A percentile compares a stretch with the other conserved stretches of the same genome.
Evolutionary conservation across 1,140 invertebrate species (phyloP).

Genomic region (Saccostrea glomerata): DNA sequence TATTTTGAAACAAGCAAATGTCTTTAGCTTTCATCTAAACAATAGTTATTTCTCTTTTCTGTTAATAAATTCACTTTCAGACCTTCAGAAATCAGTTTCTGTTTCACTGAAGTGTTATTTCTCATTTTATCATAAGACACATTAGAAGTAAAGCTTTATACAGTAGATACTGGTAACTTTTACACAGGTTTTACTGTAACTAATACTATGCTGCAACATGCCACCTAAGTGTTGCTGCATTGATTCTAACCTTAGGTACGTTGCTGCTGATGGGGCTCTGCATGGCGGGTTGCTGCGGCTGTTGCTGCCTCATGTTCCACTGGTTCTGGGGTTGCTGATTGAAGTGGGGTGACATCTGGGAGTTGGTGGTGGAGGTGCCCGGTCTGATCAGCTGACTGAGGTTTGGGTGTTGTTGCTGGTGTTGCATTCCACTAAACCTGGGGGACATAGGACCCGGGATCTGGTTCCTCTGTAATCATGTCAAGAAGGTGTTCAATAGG

Average conservation of each 20-base stretch:
- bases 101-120: too few species aligned
- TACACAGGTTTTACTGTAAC: too few species aligned
- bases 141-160: too few species aligned
- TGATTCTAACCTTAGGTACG: slow-evolving; percentile 18
- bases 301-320: slow-evolving; percentile 61
- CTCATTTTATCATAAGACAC: too few species aligned
- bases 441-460: slow-evolving; percentile 76
- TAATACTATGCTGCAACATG: background rate
- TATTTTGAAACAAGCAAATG: too few species aligned
- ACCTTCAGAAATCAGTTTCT: too few species aligned
- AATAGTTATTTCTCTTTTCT: too few species aligned
- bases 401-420: slow-evolving; percentile 60
- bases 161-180: too few species aligned
- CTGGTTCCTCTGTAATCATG: slow-evolving; percentile 71
- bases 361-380: slow-evolving; percentile 55
- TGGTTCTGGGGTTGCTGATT: slow-evolving; percentile 62
- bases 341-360: slow-evolving; percentile 71
- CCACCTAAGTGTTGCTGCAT: background rate
- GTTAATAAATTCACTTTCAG: too few species aligned
- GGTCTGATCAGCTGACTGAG: slow-evolving; percentile 53
- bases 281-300: slow-evolving; percentile 51
- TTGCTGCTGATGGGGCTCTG: slow-evolving; percentile 50
- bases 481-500: background rate
- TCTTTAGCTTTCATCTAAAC: too few species aligned
- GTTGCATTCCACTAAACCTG: slow-evolving; percentile 59